Base-by-base conservation (phyloP, 1,140 invertebrate species). In the Trachelipus rathkii region DNA sequence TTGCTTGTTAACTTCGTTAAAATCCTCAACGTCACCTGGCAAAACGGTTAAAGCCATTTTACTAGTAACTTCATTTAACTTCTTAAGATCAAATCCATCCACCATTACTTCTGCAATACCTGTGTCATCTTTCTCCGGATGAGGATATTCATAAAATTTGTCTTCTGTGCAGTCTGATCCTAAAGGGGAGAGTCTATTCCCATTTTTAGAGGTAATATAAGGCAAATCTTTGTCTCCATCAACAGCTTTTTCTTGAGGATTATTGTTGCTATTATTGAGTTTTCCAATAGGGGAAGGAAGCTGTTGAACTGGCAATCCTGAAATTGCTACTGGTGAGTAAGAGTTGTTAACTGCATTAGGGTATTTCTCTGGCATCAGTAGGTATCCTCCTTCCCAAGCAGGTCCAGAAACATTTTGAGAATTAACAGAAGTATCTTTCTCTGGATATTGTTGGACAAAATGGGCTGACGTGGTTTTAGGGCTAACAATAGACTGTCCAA, bases 301-400 rank as follows among this genome's bases (percentile, higher is more conserved):
- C n/a, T 78, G 53, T 68, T 76, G 75, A 46, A 73, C 66, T 19
- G 73, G 80, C 13, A 77, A 74, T 19, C 72, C 71, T 44, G 76
- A 50, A 24, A 79, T 46, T 23, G 76, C 73, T 15, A 79, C 53
- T 46, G 79, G 75, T 11, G 74, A 77, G 43, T 82, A 82, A 10
- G 76, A 72, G 66, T 76, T 82, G 43, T 79, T 82, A 10, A 69
- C 81, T 45, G 79, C 74, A 50, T 81, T 73, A 24, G 79, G 73
- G 78, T 83, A 83, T 77, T 84, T 83, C 74, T 83, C 83, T 11
- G 82, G 75, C 23, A 81, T 83, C 70, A 75, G 73, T n/a, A 75
- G 73, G 71, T 80, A 82, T 24, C 78, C 76, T 24, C 73, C 79
- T 67, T 78, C 78, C 77, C 77, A 78, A 10, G 76, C 77, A 10